Conservation (phyloP, 2,888 invertebrate species). For the Ischnus inquisitorius region DNA sequence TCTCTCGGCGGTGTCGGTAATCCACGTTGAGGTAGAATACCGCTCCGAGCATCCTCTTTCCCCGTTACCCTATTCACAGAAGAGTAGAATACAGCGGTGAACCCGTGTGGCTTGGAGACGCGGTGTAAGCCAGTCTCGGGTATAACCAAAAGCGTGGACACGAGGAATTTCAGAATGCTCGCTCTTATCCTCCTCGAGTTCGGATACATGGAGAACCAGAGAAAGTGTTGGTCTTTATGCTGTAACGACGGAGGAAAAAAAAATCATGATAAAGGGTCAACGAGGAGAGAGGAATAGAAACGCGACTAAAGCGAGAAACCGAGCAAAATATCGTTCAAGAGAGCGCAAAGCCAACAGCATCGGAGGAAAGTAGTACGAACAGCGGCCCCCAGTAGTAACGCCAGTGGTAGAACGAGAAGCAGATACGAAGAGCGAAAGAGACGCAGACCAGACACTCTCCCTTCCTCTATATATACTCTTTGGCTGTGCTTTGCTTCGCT, state of each 20-base stretch:
- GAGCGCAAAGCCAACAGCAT: slow-evolving; percentile 15
- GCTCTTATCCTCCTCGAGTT: slow-evolving; percentile 23
- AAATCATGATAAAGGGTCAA: slow-evolving; percentile 33
- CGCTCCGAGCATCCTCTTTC: not conserved
- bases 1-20: slow-evolving; percentile 15
- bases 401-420: not conserved
- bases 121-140: not conserved
- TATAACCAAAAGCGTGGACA: not conserved
- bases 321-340: slow-evolving; percentile 37
- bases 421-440: slow-evolving; percentile 25
- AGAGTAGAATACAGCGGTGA: not conserved
- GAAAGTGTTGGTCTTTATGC: not conserved
- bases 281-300: not conserved
- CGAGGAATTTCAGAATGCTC: slow-evolving; percentile 60
- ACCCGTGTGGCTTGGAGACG: not conserved
- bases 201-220: not conserved
- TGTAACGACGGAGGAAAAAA: not conserved
- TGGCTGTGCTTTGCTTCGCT: slow-evolving; percentile 39
- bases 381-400: slow-evolving; percentile 18
- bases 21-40: slow-evolving; percentile 24
- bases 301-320: slow-evolving; percentile 30
- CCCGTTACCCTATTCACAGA: not conserved
- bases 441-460: not conserved
- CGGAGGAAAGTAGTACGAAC: slow-evolving; percentile 35
- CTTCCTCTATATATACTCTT: not conserved